Percentiles rank a stretch among this genome's conserved stretches.
phyloP scores from a whole-genome alignment of 1,140 invertebrate species.

The Drosophila subpulchrella region DNA sequence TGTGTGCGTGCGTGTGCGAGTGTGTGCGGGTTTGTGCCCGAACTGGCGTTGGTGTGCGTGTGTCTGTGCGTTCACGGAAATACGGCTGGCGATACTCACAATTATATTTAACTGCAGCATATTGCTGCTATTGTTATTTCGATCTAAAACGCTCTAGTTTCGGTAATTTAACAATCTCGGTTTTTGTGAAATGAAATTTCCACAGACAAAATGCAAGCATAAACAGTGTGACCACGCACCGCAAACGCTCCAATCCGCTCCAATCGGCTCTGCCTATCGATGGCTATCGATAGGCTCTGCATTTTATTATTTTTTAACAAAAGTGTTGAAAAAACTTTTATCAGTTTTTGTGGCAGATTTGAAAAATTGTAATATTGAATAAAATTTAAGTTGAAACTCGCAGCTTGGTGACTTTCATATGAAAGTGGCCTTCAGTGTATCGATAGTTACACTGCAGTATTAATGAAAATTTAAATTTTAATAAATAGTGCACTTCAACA shows the following conservation, averaged over 20 bases:
- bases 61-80: slow-evolving; percentile 3
- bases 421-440: background rate
- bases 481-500: too few relatives aligned
- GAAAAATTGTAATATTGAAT: background rate
- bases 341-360: background rate
- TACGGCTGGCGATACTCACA: slow-evolving; percentile 51
- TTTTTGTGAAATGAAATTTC: slow-evolving; percentile 28
- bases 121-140: slow-evolving; percentile 49
- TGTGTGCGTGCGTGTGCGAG: slow-evolving; percentile 11
- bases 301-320: background rate
- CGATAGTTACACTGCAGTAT: background rate
- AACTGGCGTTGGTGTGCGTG: background rate
- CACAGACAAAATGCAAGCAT: slow-evolving; percentile 21
- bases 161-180: slow-evolving; percentile 27
- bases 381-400: background rate
- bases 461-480: too few relatives aligned
- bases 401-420: background rate
- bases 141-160: slow-evolving; percentile 25
- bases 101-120: slow-evolving; percentile 59
- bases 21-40: background rate
- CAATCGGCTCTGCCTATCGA: background rate
- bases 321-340: background rate
- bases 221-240: slow-evolving; percentile 5
- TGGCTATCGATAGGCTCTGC: background rate
- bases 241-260: background rate